Conservation (phyloP, 2,797 vertebrate genomes). For the Arnoldichthys spilopterus region DNA sequence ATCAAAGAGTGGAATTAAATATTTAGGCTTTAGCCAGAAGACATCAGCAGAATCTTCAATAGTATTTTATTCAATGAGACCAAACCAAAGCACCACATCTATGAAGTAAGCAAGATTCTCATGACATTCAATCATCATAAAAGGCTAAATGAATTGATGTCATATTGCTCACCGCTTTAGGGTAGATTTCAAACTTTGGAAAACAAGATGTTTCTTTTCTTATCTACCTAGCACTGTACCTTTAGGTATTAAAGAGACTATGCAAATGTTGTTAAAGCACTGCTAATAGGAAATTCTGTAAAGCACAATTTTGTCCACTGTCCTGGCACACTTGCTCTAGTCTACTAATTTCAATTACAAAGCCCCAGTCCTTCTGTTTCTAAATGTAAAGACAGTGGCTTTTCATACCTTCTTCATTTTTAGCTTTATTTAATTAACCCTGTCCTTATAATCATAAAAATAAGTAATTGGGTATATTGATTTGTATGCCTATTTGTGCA, state of each 20-base stretch:
- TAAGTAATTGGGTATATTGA: neutral
- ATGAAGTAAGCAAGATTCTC: neutral
- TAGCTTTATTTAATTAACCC: conserved; percentile 65
- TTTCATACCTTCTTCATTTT: conserved; percentile 49
- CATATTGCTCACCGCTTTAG: neutral
- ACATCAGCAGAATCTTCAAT: neutral
- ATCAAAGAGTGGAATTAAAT: conserved; percentile 2
- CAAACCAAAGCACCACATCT: neutral
- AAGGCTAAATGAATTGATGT: conserved; percentile 2
- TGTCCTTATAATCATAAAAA: conserved; percentile 42
- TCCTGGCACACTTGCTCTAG: conserved; percentile 34
- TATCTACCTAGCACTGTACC: conserved; percentile 37
- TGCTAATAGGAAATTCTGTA: conserved; percentile 51
- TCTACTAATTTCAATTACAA: conserved; percentile 61
- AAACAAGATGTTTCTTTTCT: conserved; percentile 60
- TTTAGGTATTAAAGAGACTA: conserved; percentile 79
- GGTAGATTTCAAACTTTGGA: conserved; percentile 15
- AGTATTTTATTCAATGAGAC: neutral
- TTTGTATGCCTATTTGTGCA: neutral
- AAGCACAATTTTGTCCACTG: conserved; percentile 56
- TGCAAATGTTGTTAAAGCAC: conserved; percentile 57
- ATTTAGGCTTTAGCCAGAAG: neutral
- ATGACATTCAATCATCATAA: neutral
- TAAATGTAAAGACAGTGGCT: conserved; percentile 51
- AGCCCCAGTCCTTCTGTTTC: conserved; percentile 55